phyloP scores from a whole-genome alignment of 1,140 invertebrate genomes.

The Pararge aegeria region DNA sequence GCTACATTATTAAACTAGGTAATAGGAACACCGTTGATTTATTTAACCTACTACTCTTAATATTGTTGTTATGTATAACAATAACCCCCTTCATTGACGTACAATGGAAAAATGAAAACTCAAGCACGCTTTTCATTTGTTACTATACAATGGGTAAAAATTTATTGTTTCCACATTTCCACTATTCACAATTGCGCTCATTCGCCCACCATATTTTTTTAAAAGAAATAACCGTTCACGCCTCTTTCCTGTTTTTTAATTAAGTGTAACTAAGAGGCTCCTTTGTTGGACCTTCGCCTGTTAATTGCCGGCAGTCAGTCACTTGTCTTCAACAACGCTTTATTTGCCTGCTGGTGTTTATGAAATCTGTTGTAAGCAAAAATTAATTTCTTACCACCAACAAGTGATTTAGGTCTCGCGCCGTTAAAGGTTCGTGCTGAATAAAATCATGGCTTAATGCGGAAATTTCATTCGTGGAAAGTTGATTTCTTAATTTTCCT shows the following conservation, averaged over 20 bases:
- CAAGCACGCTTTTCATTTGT: background rate
- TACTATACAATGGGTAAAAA: conserved; percentile 5
- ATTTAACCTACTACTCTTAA: background rate
- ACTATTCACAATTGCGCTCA: conserved; percentile 22
- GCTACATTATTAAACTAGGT: too few species aligned
- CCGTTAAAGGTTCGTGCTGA: conserved; percentile 9
- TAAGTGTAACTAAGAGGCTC: conserved; percentile 66
- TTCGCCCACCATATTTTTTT: conserved; percentile 14
- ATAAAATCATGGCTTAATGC: background rate
- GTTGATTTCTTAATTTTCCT: background rate
- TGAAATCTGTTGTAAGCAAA: conserved; percentile 35
- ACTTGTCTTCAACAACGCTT: conserved; percentile 59
- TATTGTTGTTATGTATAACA: background rate
- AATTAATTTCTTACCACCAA: conserved; percentile 22
- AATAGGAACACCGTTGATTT: too few species aligned
- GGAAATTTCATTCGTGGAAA: background rate
- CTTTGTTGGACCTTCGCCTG: conserved; percentile 48
- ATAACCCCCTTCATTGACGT: background rate
- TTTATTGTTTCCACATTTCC: conserved; percentile 16
- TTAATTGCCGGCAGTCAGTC: conserved; percentile 67
- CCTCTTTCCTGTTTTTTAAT: conserved; percentile 56
- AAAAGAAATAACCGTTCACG: conserved; percentile 27
- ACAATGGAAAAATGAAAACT: conserved; percentile 4
- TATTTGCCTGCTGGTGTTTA: conserved; percentile 56
- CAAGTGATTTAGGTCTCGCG: conserved; percentile 5